These are phyloP conservation scores for Oenanthe melanoleuca DNA, from an alignment of 2,113 vertebrate genomes.

Conservation along the genomic window DNA sequence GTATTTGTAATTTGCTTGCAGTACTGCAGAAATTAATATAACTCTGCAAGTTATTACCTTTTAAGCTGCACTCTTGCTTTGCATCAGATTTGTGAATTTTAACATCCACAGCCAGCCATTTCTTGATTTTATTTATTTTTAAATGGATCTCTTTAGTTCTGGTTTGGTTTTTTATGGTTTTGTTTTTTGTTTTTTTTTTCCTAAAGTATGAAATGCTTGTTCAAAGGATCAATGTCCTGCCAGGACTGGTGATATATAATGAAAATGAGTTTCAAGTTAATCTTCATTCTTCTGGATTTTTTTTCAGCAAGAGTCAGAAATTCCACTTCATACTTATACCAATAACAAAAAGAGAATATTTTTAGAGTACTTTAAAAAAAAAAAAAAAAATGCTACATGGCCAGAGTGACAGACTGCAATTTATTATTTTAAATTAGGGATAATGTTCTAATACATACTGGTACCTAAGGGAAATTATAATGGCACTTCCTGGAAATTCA, in stretches of 20 bases:
- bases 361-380: not conserved
- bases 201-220: not conserved
- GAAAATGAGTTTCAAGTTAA: not conserved
- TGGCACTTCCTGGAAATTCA: not conserved
- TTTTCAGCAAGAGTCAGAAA: not conserved
- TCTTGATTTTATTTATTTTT: not conserved
- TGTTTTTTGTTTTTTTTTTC: not conserved
- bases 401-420: not conserved
- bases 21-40: not conserved
- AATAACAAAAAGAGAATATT: not conserved
- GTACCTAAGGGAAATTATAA: not conserved
- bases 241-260: not conserved
- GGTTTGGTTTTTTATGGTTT: not conserved
- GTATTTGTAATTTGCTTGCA: conserved; percentile 19
- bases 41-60: not conserved
- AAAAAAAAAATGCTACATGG: not conserved
- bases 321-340: not conserved
- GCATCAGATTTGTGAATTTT: not conserved
- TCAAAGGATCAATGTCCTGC: not conserved
- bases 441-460: not conserved
- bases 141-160: not conserved
- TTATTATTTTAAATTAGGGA: not conserved
- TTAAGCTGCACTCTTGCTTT: not conserved
- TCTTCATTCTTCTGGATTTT: not conserved
- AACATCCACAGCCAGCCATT: not conserved